Evolutionary conservation across 2,797 vertebrate genomes (phyloP).

Genomic region (Eidolon dupreanum): DNA sequence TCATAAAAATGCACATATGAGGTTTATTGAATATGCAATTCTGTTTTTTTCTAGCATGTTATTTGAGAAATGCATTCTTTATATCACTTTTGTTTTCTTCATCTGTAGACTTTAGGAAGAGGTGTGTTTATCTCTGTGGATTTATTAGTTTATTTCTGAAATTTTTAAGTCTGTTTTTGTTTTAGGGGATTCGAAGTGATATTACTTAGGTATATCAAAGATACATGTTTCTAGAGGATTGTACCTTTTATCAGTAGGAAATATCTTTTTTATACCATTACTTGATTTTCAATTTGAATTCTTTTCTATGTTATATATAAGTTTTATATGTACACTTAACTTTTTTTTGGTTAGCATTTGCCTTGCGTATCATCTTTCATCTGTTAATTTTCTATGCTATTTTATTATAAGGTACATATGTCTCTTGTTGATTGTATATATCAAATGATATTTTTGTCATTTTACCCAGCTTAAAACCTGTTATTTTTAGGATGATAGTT

Average conservation of each 20-base stretch:
- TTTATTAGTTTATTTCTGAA: slow-evolving; percentile 22
- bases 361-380: not conserved
- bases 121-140: not conserved
- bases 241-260: not conserved
- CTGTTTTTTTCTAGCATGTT: not conserved
- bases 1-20: slow-evolving; percentile 38
- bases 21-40: not conserved
- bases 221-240: not conserved
- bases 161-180: not conserved
- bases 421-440: not conserved
- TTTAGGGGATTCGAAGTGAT: not conserved
- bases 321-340: not conserved
- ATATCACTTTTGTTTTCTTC: slow-evolving; percentile 3
- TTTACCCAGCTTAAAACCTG: not conserved
- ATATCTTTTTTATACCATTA: not conserved
- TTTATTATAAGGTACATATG: not conserved
- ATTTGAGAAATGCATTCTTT: not conserved
- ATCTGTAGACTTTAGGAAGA: slow-evolving; percentile 28
- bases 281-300: slow-evolving; percentile 19
- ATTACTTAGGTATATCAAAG: not conserved
- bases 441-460: not conserved
- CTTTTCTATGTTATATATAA: not conserved
- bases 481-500: not conserved
- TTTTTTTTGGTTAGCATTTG: not conserved
- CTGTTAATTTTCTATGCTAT: slow-evolving; percentile 14